These are phyloP conservation scores for Pollimyrus isidori DNA, from an alignment of 2,113 vertebrate species.

Conservation along the genomic window DNA sequence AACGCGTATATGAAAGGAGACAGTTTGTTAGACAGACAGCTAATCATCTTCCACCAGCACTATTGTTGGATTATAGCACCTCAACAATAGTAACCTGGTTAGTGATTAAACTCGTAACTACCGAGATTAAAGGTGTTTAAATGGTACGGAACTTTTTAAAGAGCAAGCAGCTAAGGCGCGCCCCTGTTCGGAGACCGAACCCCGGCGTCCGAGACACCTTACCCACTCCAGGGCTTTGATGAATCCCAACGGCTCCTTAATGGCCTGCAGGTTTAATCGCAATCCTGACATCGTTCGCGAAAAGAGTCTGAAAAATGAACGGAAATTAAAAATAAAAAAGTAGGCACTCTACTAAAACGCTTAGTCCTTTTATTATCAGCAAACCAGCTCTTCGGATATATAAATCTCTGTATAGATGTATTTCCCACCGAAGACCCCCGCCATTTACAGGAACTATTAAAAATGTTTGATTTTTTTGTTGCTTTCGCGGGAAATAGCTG, in stretches of 20 bases:
- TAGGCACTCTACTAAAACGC: not conserved
- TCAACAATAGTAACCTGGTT: not conserved
- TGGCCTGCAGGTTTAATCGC: slow-evolving; percentile 60
- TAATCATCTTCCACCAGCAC: not conserved
- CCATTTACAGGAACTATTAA: not conserved
- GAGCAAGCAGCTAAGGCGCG: not conserved
- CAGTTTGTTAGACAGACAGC: not conserved
- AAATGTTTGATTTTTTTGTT: not conserved
- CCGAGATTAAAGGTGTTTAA: not conserved
- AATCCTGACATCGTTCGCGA: slow-evolving; percentile 63
- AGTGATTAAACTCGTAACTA: not conserved
- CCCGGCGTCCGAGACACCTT: slow-evolving; percentile 47
- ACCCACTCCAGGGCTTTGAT: slow-evolving; percentile 88
- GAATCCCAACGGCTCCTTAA: slow-evolving; percentile 83
- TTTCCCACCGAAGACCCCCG: not conserved
- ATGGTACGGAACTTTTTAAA: not conserved
- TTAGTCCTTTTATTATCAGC: not conserved
- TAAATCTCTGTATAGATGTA: not conserved
- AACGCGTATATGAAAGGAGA: not conserved
- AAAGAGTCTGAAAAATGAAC: not conserved
- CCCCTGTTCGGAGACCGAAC: not conserved
- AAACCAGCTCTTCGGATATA: not conserved
- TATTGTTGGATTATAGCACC: not conserved
- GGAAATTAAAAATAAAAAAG: not conserved
- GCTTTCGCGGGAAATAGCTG: not conserved